Evolutionary conservation across 1,140 invertebrate genomes (phyloP).

Genomic region (Drosophila leontia): DNA sequence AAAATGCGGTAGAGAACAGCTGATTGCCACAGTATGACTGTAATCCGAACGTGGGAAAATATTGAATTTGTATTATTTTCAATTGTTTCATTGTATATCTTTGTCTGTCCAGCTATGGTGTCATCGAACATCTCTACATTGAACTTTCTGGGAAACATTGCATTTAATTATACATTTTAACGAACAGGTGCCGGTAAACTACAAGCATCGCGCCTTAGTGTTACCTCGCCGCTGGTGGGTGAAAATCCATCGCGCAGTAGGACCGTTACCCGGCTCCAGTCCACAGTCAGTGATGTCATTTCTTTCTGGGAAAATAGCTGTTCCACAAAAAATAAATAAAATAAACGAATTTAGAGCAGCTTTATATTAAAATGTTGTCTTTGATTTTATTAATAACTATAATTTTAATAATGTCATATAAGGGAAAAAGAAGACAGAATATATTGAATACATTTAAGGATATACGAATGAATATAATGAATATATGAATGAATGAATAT

Average conservation of each 20-base stretch:
- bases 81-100: too few relatives aligned
- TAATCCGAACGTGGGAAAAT: background rate
- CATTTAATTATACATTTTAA: background rate
- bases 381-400: too few relatives aligned
- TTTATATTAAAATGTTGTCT: too few relatives aligned
- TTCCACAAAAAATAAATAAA: too few relatives aligned
- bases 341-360: too few relatives aligned
- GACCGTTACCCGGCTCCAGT: conserved; percentile 1
- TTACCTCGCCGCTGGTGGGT: conserved; percentile 4
- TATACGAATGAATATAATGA: too few relatives aligned
- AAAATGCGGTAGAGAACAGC: conserved; percentile 35
- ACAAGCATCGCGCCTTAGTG: conserved; percentile 13
- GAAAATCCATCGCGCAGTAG: conserved; percentile 17
- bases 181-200: too few relatives aligned
- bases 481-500: too few relatives aligned
- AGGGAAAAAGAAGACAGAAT: too few relatives aligned
- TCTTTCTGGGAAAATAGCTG: background rate
- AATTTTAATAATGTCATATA: too few relatives aligned
- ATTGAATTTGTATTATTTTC: background rate
- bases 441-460: too few relatives aligned
- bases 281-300: background rate
- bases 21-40: conserved; percentile 1
- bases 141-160: background rate
- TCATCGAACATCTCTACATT: background rate
- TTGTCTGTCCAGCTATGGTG: too few relatives aligned